Conservation (phyloP, 2,888 invertebrate species). For the Melanostoma mellinum region DNA sequence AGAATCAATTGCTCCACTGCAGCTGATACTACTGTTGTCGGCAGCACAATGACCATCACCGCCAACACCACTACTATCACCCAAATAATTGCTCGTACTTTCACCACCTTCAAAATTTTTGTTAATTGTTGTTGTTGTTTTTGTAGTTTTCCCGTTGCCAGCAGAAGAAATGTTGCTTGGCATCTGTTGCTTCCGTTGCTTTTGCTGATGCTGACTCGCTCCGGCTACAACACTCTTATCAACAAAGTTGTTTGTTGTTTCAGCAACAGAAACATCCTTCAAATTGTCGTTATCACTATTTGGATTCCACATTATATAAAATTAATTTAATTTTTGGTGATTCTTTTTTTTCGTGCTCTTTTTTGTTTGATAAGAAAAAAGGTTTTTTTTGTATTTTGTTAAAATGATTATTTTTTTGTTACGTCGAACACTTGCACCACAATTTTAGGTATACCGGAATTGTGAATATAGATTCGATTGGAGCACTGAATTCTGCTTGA, state of each 20-base stretch:
- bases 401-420: neutral
- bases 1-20: slow-evolving; percentile 78
- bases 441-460: slow-evolving; percentile 14
- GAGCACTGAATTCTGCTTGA: slow-evolving; percentile 43
- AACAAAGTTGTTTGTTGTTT: slow-evolving; percentile 56
- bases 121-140: slow-evolving; percentile 16
- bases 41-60: slow-evolving; percentile 32
- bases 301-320: slow-evolving; percentile 69
- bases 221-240: slow-evolving; percentile 41
- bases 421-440: neutral
- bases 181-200: neutral
- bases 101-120: slow-evolving; percentile 6
- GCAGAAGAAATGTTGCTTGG: slow-evolving; percentile 8
- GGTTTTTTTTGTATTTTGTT: neutral
- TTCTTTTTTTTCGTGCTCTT: slow-evolving; percentile 9
- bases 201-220: slow-evolving; percentile 11
- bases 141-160: slow-evolving; percentile 50
- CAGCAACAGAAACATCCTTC: slow-evolving; percentile 60
- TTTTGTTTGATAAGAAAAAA: slow-evolving; percentile 29
- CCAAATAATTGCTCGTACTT: neutral
- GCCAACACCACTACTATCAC: slow-evolving; percentile 45
- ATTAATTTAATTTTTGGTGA: slow-evolving; percentile 17
- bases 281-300: slow-evolving; percentile 57
- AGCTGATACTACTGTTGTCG: slow-evolving; percentile 44
- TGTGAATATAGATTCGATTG: slow-evolving; percentile 32